Base-by-base conservation (phyloP, 2,113 vertebrate species). In the Callipepla squamata region DNA sequence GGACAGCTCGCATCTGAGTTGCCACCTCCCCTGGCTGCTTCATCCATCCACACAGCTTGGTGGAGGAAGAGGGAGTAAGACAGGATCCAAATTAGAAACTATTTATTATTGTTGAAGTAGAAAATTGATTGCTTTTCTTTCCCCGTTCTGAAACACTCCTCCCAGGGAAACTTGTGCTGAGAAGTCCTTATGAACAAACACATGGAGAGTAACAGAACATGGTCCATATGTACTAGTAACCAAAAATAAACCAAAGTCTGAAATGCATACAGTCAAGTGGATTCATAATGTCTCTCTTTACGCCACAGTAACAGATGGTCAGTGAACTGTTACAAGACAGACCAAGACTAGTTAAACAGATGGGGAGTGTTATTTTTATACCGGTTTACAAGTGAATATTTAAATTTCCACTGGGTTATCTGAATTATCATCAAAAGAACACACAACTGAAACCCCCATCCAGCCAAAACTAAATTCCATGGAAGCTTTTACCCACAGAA, bases 181-280 rank as follows among this genome's bases (percentile, higher is more conserved):
- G 48, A 96, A 93, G 86, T 95, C 90, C 91, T 97, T 96, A 92
- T 92, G 95, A 97, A 97, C 95, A 97, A 97, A 97, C 93, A 97
- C 95, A 96, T 74, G 93, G 80, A 96, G 90, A 97, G 94, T 94
- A 97, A 95, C 95, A 97, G 96, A 97, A 97, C 95, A 95, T 11
- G 86, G 96, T 95, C 97, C 97, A 96, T 97, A 97, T 97, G 98
- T 67, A 97, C 89, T 83, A 96, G 94, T 87, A 95, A 96, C 94
- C 96, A 95, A 96, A 98, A 97, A 96, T 97, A 96, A 97, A 97
- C 90, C 58, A 28, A 84, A 96, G 94, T 96, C 92, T 94, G 96
- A 98, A 97, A 97, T 95, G 93, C 94, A 93, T 93, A 97, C 59
- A 87, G 68, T 74, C 87, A 92, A 96, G 42, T 83, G 76, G 75